A percentile compares a stretch with the other conserved stretches of the same genome.
Evolutionary conservation across 2,113 vertebrate species (phyloP).

Genomic region (Phainopepla nitens): DNA sequence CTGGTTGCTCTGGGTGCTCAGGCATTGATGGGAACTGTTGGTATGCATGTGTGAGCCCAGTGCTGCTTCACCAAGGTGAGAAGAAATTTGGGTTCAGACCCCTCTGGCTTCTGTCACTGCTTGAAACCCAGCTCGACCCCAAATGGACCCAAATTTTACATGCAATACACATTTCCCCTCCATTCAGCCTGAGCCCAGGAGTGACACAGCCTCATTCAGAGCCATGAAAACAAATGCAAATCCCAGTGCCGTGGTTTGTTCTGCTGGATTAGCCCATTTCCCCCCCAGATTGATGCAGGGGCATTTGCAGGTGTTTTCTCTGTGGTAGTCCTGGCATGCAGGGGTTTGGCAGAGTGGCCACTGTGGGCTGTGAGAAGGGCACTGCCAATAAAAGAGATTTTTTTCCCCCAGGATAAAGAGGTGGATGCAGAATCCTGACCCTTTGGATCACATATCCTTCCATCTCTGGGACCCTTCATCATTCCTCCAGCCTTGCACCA

Average conservation of each 20-base stretch:
- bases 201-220: background rate
- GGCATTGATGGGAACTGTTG: background rate
- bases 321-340: background rate
- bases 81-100: background rate
- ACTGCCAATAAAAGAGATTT: background rate
- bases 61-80: background rate
- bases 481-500: background rate
- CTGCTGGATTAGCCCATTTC: background rate
- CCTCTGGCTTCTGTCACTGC: background rate
- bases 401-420: background rate
- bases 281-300: background rate
- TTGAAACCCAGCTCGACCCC: background rate
- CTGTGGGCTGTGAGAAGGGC: background rate
- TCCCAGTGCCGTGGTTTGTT: background rate
- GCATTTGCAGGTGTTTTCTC: background rate
- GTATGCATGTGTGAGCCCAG: background rate
- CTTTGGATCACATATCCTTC: background rate
- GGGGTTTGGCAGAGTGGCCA: background rate
- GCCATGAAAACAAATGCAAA: constrained; percentile 21
- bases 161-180: background rate
- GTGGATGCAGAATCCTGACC: background rate
- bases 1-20: background rate
- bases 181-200: background rate
- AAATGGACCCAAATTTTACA: background rate
- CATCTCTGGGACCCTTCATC: background rate